Evolutionary conservation across 2,888 invertebrate species (phyloP).

Genomic region (Drosophila yooni): DNA sequence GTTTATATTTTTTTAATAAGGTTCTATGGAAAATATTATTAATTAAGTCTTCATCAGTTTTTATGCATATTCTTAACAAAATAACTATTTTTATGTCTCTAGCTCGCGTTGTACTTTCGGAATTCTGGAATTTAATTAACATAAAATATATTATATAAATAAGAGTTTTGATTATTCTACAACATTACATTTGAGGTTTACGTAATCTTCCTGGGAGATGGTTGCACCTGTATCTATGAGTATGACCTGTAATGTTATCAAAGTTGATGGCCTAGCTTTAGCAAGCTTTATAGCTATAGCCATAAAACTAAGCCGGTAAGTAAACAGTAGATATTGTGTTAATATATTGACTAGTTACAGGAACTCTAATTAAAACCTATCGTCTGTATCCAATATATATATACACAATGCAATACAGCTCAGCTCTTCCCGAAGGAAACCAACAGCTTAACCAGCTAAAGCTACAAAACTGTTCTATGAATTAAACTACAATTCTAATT

Average conservation of each 20-base stretch:
- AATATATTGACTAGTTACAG: not conserved
- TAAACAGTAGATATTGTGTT: slow-evolving; percentile 13
- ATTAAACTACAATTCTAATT: slow-evolving; percentile 10
- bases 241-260: slow-evolving; percentile 67
- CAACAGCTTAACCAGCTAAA: slow-evolving; percentile 35
- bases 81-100: too few relatives aligned
- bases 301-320: slow-evolving; percentile 2
- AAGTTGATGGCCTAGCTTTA: slow-evolving; percentile 42
- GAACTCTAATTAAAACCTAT: slow-evolving; percentile 3
- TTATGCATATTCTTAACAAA: not conserved
- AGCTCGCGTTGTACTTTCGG: too few relatives aligned
- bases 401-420: not conserved
- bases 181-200: slow-evolving; percentile 58
- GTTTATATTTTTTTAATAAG: too few relatives aligned
- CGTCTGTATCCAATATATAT: too few relatives aligned
- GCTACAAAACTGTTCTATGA: not conserved
- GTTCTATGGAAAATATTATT: too few relatives aligned
- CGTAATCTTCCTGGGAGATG: slow-evolving; percentile 47
- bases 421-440: not conserved
- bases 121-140: too few relatives aligned
- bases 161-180: slow-evolving; percentile 10
- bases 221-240: slow-evolving; percentile 66
- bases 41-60: not conserved
- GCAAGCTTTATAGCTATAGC: slow-evolving; percentile 8
- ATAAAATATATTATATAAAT: too few relatives aligned